Evolutionary conservation across 2,113 vertebrate genomes (phyloP), one percentile per base, ranked within the genome.

Genomic region (Scopus umbretta): DNA sequence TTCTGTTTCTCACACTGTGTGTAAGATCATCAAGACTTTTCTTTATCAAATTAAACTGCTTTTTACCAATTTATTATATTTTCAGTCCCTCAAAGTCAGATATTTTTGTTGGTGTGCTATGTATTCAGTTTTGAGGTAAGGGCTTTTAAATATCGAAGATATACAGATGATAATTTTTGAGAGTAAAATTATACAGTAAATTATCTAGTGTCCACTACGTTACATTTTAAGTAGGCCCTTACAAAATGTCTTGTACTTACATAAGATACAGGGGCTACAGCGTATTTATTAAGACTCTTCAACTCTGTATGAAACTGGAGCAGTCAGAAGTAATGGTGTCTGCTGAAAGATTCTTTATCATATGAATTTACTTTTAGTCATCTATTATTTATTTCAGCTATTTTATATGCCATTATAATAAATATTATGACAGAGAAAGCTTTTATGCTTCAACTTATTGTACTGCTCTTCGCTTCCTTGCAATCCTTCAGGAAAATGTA

Each of bases 321-420:
- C 98, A 98, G 98, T 98, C 97, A 98, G 97, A 98, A 98, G 98
- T 99, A 99, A 99, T 98, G 98, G 98, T 98, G 98, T 98, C 98
- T 98, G 98, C 98, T 99, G 99, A 99, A 98, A 98, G 98, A 98
- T 98, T 98, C 98, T 99, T 98, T 98, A 99, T 99, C 98, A 98
- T 98, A 97, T 98, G 98, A 98, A 98, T 99, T 98, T 98, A 98
- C 98, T 98, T 98, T 98, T 97, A 98, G 98, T 98, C 98, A 99
- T 99, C 98, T 98, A 99, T 99, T 99, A 99, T 99, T 99, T 99
- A 99, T 99, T 98, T 98, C 97, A 97, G 98, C 99, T 99, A 98
- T 99, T 99, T 99, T 99, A 98, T 99, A 99, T 98, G 98, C 98
- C 98, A 99, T 99, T 98, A 99, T 98, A 99, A 99, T 98, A 99